phyloP scores from a whole-genome alignment of 2,113 vertebrate species.

The Poeciliopsis retropinna region DNA sequence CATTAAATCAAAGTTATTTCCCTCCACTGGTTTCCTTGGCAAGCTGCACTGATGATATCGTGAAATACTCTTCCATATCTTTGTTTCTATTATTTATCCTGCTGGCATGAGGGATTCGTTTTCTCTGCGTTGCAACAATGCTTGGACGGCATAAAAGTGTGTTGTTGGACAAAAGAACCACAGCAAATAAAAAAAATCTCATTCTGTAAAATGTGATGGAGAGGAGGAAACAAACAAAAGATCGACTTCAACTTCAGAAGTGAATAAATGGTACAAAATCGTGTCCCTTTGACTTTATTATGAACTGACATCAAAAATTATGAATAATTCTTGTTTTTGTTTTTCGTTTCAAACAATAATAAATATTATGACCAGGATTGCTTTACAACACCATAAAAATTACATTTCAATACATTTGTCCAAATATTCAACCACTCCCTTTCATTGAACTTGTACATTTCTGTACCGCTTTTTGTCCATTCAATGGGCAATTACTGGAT shows the following conservation, averaged over 20 bases:
- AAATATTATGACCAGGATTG: constrained; percentile 53
- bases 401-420: constrained; percentile 57
- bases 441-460: constrained; percentile 32
- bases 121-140: constrained; percentile 31
- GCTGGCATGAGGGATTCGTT: constrained; percentile 47
- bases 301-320: background rate
- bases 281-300: background rate
- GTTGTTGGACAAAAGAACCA: constrained; percentile 1
- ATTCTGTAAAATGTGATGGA: background rate
- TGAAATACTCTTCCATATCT: constrained; percentile 35
- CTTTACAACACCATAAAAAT: constrained; percentile 22
- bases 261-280: background rate
- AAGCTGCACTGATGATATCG: constrained; percentile 16
- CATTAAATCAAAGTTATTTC: constrained; percentile 46
- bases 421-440: background rate
- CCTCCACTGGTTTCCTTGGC: constrained; percentile 2
- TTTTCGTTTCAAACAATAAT: constrained; percentile 53
- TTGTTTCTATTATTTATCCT: constrained; percentile 35
- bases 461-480: constrained; percentile 57
- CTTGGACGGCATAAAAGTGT: constrained; percentile 11
- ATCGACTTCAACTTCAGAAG: background rate
- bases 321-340: background rate
- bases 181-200: background rate
- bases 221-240: background rate
- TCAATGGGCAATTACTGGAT: background rate